Evolutionary conservation across 2,113 vertebrate species (phyloP).

Genomic region (Penelope pileata): DNA sequence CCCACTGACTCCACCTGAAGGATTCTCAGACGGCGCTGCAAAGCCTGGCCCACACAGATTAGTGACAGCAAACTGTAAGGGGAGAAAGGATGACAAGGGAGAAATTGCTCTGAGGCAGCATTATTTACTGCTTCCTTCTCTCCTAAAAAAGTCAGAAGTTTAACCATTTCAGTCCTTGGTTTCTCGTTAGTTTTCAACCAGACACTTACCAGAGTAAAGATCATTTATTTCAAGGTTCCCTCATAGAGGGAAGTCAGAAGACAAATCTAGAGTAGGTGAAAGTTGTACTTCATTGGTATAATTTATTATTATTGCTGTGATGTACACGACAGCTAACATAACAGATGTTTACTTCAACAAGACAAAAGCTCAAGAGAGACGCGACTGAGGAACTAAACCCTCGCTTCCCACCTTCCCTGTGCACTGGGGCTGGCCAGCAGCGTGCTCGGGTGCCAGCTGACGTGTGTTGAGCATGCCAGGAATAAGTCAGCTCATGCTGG

Average conservation of each 20-base stretch:
- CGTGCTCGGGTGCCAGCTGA: neutral
- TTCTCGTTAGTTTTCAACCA: conserved; percentile 9
- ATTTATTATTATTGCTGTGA: neutral
- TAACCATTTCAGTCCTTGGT: neutral
- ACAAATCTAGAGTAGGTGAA: neutral
- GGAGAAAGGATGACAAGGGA: neutral
- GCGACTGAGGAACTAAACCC: neutral
- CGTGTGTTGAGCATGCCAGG: neutral
- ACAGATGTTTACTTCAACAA: neutral
- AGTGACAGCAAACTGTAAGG: conserved; percentile 10
- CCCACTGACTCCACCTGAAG: neutral
- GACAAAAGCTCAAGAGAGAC: neutral
- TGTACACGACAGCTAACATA: neutral
- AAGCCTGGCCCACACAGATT: neutral
- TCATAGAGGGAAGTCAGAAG: neutral
- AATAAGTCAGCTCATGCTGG: neutral
- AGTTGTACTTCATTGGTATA: neutral
- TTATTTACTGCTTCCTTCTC: conserved; percentile 6
- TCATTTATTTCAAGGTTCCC: neutral
- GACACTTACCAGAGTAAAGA: neutral
- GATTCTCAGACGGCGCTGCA: neutral
- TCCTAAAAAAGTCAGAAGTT: neutral
- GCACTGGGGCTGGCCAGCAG: neutral
- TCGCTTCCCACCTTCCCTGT: neutral
- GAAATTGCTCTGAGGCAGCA: conserved; percentile 7